These are phyloP conservation scores for Phrynosoma platyrhinos DNA, from an alignment of 2,113 vertebrate genomes.

Conservation along the genomic window DNA sequence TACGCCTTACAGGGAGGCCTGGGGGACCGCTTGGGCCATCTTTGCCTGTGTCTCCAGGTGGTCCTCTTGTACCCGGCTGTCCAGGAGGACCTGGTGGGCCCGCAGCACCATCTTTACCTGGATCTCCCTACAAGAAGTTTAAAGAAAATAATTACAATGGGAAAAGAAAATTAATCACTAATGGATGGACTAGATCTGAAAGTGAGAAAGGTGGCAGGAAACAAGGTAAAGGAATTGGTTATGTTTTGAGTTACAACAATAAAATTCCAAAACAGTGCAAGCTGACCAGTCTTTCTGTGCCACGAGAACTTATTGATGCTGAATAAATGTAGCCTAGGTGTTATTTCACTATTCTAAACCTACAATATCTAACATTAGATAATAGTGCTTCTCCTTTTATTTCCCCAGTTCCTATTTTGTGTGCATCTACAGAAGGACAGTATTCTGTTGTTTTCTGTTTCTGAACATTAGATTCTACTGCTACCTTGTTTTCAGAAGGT, in stretches of 20 bases:
- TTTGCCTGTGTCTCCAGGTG: conserved; percentile 93
- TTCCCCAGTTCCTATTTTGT: not conserved
- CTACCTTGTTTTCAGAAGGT: not conserved
- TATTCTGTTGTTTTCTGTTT: not conserved
- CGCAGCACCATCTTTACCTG: conserved; percentile 87
- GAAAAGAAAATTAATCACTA: not conserved
- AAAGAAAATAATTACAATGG: conserved; percentile 56
- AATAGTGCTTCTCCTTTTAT: not conserved
- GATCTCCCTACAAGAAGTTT: conserved; percentile 87
- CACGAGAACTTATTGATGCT: not conserved
- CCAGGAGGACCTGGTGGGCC: conserved; percentile 92
- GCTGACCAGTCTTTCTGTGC: not conserved
- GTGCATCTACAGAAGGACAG: not conserved
- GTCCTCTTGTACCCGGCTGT: conserved; percentile 88
- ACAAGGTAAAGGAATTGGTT: not conserved
- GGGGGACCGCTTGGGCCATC: conserved; percentile 89
- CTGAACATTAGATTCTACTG: not conserved
- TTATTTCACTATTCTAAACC: not conserved
- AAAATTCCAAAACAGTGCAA: not conserved
- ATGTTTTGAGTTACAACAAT: not conserved
- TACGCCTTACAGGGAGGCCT: conserved; percentile 85
- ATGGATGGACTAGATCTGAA: not conserved
- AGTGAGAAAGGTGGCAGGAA: not conserved
- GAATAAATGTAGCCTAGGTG: not conserved
- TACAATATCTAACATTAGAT: not conserved